Evolutionary conservation across 2,797 vertebrate species (phyloP).

Genomic region (Melanotaenia parkinsoni): DNA sequence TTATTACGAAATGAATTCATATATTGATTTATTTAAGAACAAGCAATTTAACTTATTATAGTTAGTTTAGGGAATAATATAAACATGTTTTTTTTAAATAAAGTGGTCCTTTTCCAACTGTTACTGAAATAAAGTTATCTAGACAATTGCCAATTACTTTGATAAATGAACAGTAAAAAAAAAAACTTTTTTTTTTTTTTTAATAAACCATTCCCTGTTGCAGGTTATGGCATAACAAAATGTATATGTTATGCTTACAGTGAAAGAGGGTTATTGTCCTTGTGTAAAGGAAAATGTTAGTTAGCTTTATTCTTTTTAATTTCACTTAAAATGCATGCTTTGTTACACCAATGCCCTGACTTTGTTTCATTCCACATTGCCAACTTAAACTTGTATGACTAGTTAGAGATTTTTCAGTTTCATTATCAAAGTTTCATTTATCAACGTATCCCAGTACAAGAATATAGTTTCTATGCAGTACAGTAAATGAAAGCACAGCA

Average conservation of each 20-base stretch:
- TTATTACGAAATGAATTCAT: slow-evolving; percentile 84
- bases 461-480: slow-evolving; percentile 78
- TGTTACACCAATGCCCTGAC: slow-evolving; percentile 66
- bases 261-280: slow-evolving; percentile 64
- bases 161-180: slow-evolving; percentile 56
- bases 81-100: slow-evolving; percentile 78
- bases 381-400: slow-evolving; percentile 52
- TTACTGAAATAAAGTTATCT: slow-evolving; percentile 73
- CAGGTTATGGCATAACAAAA: slow-evolving; percentile 52
- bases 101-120: slow-evolving; percentile 74
- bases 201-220: slow-evolving; percentile 43
- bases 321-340: slow-evolving; percentile 79
- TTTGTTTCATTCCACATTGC: slow-evolving; percentile 58
- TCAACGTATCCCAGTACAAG: slow-evolving; percentile 36
- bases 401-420: slow-evolving; percentile 52
- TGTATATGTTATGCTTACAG: slow-evolving; percentile 41
- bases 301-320: slow-evolving; percentile 70
- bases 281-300: slow-evolving; percentile 71
- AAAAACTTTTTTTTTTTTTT: slow-evolving; percentile 21
- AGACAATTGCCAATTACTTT: slow-evolving; percentile 72
- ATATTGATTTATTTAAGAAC: slow-evolving; percentile 89
- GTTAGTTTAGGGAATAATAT: slow-evolving; percentile 88
- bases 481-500: slow-evolving; percentile 73
- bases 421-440: slow-evolving; percentile 45
- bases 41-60: slow-evolving; percentile 90